phyloP scores from a whole-genome alignment of 2,888 invertebrate species.

The Trachelus iudaicus region DNA sequence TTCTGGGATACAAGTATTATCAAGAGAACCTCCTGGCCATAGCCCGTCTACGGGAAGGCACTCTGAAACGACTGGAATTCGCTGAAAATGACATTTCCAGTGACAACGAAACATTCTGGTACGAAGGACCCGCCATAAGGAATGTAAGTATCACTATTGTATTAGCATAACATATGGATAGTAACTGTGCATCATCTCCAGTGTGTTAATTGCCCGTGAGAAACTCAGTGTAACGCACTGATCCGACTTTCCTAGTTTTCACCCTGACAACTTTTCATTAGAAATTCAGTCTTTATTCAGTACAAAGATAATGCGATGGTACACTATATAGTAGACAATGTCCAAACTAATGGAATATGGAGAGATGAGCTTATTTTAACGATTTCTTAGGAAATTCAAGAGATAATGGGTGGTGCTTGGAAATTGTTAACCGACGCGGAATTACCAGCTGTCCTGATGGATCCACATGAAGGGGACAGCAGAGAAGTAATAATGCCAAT shows the following conservation, averaged over 20 bases:
- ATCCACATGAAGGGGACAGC: slow-evolving; percentile 68
- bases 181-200: background rate
- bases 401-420: slow-evolving; percentile 71
- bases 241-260: background rate
- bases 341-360: background rate
- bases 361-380: background rate
- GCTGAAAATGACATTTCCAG: slow-evolving; percentile 67
- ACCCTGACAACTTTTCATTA: background rate
- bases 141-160: slow-evolving; percentile 41
- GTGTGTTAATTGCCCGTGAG: background rate
- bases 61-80: slow-evolving; percentile 70
- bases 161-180: background rate
- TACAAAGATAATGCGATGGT: background rate
- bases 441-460: slow-evolving; percentile 69
- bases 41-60: slow-evolving; percentile 71
- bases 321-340: background rate
- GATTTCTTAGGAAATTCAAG: slow-evolving; percentile 68
- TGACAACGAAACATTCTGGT: slow-evolving; percentile 33
- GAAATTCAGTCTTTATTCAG: background rate
- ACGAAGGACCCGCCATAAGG: slow-evolving; percentile 44
- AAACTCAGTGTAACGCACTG: background rate
- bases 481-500: slow-evolving; percentile 72
- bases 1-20: slow-evolving; percentile 71
- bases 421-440: slow-evolving; percentile 67
- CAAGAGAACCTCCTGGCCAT: slow-evolving; percentile 75